These are phyloP conservation scores for Cheirogaleus medius DNA, from an alignment of 2,113 vertebrate species.

Conservation along the genomic window DNA sequence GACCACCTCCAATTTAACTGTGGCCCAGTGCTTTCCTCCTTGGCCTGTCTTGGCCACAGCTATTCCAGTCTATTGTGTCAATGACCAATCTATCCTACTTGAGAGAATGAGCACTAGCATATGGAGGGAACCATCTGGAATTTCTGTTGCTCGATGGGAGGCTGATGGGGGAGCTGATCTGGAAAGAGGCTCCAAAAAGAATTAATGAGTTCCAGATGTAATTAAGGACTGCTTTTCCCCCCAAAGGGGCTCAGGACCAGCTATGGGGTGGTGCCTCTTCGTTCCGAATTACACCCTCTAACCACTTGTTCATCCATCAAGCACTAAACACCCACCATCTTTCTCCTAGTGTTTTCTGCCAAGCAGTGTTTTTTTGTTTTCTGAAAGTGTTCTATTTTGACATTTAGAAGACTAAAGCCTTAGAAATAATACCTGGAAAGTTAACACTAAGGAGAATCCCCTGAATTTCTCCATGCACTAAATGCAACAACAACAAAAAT, in stretches of 20 bases:
- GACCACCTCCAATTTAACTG: not conserved
- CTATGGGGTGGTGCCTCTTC: slow-evolving; percentile 50
- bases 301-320: slow-evolving; percentile 70
- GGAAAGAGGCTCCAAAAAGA: slow-evolving; percentile 78
- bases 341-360: slow-evolving; percentile 31
- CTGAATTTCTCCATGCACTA: not conserved
- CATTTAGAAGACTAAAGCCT: not conserved
- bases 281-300: slow-evolving; percentile 54
- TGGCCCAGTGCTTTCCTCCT: not conserved
- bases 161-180: slow-evolving; percentile 77
- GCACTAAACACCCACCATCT: slow-evolving; percentile 57
- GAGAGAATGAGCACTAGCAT: slow-evolving; percentile 66
- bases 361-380: not conserved
- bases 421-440: slow-evolving; percentile 15
- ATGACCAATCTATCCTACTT: slow-evolving; percentile 77
- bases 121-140: slow-evolving; percentile 81
- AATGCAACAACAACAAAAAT: not conserved
- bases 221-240: slow-evolving; percentile 73
- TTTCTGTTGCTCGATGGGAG: slow-evolving; percentile 75
- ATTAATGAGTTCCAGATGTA: slow-evolving; percentile 80
- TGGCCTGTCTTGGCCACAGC: not conserved
- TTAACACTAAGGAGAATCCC: not conserved
- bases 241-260: slow-evolving; percentile 69
- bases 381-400: not conserved
- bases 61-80: slow-evolving; percentile 32